These are phyloP conservation scores for Pyrocephalus nanus DNA, from an alignment of 2,797 vertebrate species.

Conservation along the genomic window DNA sequence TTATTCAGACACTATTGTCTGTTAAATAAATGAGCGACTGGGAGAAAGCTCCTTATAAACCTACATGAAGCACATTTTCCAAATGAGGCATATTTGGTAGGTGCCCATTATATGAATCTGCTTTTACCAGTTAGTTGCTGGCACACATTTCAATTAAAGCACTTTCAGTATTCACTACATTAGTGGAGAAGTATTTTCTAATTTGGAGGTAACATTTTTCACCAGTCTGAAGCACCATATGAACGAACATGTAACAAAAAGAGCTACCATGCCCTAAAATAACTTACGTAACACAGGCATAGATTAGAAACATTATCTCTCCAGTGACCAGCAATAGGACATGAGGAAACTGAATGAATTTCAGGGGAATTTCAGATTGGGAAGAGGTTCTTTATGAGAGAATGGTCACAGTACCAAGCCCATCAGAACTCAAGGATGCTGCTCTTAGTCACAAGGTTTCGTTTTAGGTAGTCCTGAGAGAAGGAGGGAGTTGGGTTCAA, in stretches of 20 bases:
- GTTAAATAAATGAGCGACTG: neutral
- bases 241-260: neutral
- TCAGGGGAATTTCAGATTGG: neutral
- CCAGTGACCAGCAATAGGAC: neutral
- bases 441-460: neutral
- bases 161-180: neutral
- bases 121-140: neutral
- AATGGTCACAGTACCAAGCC: neutral
- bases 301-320: neutral
- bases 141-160: neutral
- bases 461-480: neutral
- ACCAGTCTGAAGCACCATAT: neutral
- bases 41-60: neutral
- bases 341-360: neutral
- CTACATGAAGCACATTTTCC: neutral
- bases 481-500: neutral
- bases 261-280: neutral
- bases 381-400: neutral
- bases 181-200: neutral
- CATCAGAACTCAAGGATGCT: neutral
- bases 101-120: neutral
- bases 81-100: neutral
- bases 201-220: neutral
- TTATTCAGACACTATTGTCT: neutral
- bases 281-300: fast-evolving